A percentile compares a stretch with the other conserved stretches of the same genome.
These are phyloP conservation scores for Mantis religiosa DNA, from an alignment of 2,888 invertebrate species.

Conservation along the genomic window DNA sequence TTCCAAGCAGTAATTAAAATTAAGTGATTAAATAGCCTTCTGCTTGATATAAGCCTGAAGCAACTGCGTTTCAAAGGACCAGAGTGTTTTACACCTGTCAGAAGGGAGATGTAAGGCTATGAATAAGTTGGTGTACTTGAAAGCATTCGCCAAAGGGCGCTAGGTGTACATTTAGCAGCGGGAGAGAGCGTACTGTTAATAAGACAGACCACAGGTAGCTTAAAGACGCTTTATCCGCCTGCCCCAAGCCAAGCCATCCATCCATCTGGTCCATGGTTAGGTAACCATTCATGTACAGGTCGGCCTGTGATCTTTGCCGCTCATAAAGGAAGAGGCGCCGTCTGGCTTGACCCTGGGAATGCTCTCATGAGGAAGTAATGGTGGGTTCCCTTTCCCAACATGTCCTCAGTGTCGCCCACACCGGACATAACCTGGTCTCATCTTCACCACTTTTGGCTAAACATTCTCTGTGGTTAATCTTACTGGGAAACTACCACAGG, in stretches of 20 bases:
- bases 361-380: background rate
- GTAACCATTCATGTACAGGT: background rate
- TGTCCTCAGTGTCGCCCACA: background rate
- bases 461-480: no score
- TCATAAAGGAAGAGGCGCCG: background rate
- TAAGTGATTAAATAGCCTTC: no score
- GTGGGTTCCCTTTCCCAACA: background rate
- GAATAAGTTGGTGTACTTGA: background rate
- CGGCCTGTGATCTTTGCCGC: background rate
- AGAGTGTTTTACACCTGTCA: background rate
- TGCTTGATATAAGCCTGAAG: no score
- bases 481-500: no score
- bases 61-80: no score
- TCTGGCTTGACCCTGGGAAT: background rate
- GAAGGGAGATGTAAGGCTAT: background rate
- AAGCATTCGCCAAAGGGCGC: background rate
- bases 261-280: background rate
- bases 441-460: background rate
- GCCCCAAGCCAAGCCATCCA: background rate
- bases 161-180: background rate
- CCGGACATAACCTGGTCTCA: background rate
- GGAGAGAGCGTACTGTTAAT: background rate
- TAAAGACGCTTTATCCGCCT: background rate
- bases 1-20: no score
- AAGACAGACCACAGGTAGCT: constrained; percentile 7